Conservation (phyloP, 2,113 vertebrate species). For the Ia io region DNA sequence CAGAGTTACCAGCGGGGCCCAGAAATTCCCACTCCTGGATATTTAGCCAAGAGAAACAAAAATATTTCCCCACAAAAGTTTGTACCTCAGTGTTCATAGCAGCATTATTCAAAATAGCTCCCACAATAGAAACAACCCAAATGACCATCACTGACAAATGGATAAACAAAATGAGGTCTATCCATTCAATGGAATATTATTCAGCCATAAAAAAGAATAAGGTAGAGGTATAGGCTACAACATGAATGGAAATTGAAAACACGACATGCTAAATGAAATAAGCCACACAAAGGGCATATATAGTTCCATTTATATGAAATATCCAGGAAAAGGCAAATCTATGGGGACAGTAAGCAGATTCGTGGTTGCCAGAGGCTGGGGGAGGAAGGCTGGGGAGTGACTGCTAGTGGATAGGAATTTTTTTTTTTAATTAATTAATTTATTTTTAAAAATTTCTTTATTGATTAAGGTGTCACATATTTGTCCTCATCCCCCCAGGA, state of each 20-base stretch:
- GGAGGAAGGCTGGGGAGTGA: not conserved
- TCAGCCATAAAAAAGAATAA: not conserved
- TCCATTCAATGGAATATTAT: not conserved
- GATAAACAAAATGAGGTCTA: not conserved
- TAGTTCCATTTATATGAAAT: not conserved
- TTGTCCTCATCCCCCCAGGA: too few species aligned
- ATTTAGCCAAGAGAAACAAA: slow-evolving; percentile 32
- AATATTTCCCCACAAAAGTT: not conserved
- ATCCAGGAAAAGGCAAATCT: not conserved
- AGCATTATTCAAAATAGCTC: not conserved
- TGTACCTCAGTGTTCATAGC: not conserved
- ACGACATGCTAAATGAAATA: not conserved
- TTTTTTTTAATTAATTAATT: too few species aligned
- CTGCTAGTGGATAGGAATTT: slow-evolving; percentile 7
- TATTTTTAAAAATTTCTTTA: too few species aligned
- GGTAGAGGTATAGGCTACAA: not conserved
- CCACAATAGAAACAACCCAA: not conserved
- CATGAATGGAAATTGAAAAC: not conserved
- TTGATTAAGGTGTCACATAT: too few species aligned
- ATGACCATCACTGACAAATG: not conserved
- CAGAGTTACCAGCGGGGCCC: not conserved
- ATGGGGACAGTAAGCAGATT: not conserved
- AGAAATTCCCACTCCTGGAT: not conserved
- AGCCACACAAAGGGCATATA: not conserved
- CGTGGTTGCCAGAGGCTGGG: not conserved